Conservation (phyloP, 2,113 vertebrate species). For the Ophthalmotilapia sp. region DNA sequence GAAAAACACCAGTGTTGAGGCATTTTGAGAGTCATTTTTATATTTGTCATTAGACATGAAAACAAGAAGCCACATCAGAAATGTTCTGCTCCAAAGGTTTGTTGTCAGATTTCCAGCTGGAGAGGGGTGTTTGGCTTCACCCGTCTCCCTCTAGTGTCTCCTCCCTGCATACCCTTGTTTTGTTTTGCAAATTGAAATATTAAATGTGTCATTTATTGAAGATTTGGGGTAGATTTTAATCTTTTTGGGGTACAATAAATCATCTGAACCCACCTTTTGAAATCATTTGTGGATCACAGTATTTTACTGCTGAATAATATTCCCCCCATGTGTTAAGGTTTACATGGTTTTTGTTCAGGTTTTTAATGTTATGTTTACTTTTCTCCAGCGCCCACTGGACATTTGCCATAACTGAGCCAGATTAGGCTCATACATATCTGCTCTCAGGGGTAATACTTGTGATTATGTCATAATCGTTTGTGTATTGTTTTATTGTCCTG, state of each 20-base stretch:
- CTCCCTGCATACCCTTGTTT: neutral
- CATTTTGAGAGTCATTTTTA: neutral
- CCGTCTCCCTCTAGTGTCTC: neutral
- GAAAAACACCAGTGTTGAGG: neutral
- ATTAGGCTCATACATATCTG: neutral
- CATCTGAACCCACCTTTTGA: neutral
- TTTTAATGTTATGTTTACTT: neutral
- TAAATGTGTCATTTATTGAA: neutral
- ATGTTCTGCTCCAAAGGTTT: neutral
- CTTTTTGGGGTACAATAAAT: neutral
- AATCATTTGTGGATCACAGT: neutral
- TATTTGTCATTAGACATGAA: neutral
- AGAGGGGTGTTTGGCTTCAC: neutral
- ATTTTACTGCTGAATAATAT: neutral
- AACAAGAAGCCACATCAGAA: neutral
- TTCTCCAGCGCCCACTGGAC: neutral
- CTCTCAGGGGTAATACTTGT: neutral
- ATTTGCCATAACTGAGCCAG: neutral
- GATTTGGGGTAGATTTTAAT: neutral
- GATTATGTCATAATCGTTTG: neutral
- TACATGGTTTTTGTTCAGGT: neutral
- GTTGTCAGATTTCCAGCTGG: neutral
- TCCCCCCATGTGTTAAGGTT: neutral
- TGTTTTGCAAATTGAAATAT: neutral
- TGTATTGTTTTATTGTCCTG: neutral